phyloP scores from a whole-genome alignment of 2,888 invertebrate genomes.

The Stictocephala bisonia region DNA sequence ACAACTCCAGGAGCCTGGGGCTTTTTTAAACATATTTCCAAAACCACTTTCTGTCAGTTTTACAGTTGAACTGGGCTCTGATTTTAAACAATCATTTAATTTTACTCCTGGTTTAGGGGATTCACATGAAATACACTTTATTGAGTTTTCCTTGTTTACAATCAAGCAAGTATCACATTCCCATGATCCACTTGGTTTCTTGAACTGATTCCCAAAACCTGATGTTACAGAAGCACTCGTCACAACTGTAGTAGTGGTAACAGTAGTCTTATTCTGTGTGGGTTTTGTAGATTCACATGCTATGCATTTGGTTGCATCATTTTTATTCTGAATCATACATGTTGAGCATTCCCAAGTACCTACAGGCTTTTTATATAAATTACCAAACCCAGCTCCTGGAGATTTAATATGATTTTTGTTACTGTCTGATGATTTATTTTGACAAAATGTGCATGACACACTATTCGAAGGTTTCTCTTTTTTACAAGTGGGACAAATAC shows the following conservation, averaged over 20 bases:
- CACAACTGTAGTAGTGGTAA: conserved; percentile 48
- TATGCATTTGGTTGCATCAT: conserved; percentile 65
- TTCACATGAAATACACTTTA: conserved; percentile 71
- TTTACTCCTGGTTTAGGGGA: conserved; percentile 66
- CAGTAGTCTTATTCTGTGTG: conserved; percentile 51
- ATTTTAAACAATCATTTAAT: conserved; percentile 50
- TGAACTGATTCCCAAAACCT: conserved; percentile 63
- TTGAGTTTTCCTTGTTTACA: conserved; percentile 66
- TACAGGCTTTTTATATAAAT: conserved; percentile 46
- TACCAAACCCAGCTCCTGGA: conserved; percentile 44
- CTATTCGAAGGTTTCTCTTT: conserved; percentile 44
- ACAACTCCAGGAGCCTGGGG: conserved; percentile 71
- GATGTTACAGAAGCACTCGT: conserved; percentile 43
- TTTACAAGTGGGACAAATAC: conserved; percentile 32
- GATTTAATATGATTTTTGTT: conserved; percentile 13
- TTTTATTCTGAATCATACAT: conserved; percentile 70
- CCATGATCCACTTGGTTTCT: conserved; percentile 68
- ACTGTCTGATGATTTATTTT: conserved; percentile 3
- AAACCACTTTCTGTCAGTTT: conserved; percentile 57
- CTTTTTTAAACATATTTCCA: conserved; percentile 64
- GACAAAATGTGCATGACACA: conserved; percentile 7
- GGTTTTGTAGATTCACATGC: conserved; percentile 68
- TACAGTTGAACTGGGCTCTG: conserved; percentile 22
- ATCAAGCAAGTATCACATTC: conserved; percentile 73
- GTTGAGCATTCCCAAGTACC: conserved; percentile 70